Percentiles rank a stretch among this genome's conserved stretches.
These are phyloP conservation scores for Cosmia trapezina DNA, from an alignment of 2,888 invertebrate species.

Conservation along the genomic window DNA sequence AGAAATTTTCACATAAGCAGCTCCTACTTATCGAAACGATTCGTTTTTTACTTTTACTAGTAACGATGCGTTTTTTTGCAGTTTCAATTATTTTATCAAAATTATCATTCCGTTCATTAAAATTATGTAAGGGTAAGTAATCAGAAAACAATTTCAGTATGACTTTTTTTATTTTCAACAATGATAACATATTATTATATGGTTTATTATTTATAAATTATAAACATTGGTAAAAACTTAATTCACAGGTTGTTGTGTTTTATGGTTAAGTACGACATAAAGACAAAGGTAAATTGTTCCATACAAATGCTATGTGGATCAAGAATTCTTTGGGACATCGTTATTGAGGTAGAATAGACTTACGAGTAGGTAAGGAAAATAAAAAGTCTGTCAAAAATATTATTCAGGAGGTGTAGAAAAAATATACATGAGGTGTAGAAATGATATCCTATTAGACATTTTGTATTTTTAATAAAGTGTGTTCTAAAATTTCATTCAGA, in stretches of 20 bases:
- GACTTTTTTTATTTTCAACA: constrained; percentile 82
- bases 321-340: constrained; percentile 24
- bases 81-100: constrained; percentile 27
- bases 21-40: background rate
- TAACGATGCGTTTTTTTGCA: background rate
- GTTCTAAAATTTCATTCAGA: background rate
- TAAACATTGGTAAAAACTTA: constrained; percentile 69
- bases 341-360: constrained; percentile 1
- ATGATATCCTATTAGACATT: background rate
- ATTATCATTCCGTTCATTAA: background rate
- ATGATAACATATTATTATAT: constrained; percentile 73
- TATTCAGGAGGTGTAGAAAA: background rate
- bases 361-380: background rate
- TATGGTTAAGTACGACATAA: constrained; percentile 59
- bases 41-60: too few species aligned
- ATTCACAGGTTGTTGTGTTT: constrained; percentile 35
- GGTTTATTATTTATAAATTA: constrained; percentile 66
- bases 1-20: background rate
- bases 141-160: constrained; percentile 63
- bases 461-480: background rate
- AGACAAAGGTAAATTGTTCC: constrained; percentile 32
- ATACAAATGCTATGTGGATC: constrained; percentile 46
- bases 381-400: background rate
- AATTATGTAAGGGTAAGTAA: constrained; percentile 40
- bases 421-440: background rate